phyloP scores from a whole-genome alignment of 2,113 vertebrate species.

The Pica pica region DNA sequence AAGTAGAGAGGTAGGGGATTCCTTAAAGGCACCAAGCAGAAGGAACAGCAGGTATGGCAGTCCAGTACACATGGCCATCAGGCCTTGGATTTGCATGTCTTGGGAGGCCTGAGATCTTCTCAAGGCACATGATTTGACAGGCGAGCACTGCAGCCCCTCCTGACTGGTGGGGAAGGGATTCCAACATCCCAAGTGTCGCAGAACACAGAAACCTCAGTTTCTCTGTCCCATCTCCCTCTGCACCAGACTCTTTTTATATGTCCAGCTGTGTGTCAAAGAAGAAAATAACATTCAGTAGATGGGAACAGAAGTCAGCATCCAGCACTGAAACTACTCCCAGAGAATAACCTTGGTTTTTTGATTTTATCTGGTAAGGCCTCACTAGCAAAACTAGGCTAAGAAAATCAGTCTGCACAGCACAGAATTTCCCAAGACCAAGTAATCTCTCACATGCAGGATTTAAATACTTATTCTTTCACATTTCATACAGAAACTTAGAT shows the following conservation, averaged over 20 bases:
- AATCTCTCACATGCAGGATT: background rate
- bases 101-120: background rate
- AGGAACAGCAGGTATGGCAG: background rate
- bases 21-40: background rate
- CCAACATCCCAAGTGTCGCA: background rate
- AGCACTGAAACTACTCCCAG: background rate
- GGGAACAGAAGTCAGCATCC: background rate
- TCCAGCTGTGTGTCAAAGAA: background rate
- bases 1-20: background rate
- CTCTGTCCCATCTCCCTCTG: background rate
- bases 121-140: background rate
- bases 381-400: background rate
- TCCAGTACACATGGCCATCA: background rate
- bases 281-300: fast-evolving
- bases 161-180: background rate
- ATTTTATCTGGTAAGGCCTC: background rate
- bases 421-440: background rate
- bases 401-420: background rate
- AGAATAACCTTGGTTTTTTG: background rate
- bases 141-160: background rate
- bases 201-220: background rate
- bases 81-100: fast-evolving
- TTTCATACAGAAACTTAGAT: background rate
- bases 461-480: background rate
- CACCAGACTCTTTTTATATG: background rate